Evolutionary conservation across 92 coral and sea anemone genomes (phyloP).

Genomic region (Bergia sp.): DNA sequence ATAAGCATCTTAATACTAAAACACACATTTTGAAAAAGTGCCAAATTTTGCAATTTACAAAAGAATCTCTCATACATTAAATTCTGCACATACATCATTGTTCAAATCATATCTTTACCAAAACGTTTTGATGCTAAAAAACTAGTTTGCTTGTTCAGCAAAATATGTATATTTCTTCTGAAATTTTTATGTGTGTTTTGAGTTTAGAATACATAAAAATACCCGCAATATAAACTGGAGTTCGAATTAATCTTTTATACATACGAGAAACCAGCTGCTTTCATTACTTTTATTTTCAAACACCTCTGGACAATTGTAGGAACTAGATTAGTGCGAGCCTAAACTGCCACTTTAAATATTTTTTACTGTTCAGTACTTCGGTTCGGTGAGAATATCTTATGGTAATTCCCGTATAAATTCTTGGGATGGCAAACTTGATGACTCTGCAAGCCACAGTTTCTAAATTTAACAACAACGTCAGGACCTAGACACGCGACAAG

Average conservation of each 20-base stretch:
- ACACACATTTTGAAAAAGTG: not conserved
- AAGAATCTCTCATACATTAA: not conserved
- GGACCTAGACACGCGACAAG: not conserved
- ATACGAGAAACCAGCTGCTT: slow-evolving; percentile 4
- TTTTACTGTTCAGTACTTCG: not conserved
- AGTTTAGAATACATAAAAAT: not conserved
- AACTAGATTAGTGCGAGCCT: not conserved
- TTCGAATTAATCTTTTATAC: not conserved
- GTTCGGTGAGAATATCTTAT: not conserved
- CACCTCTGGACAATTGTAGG: not conserved
- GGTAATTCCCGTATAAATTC: not conserved
- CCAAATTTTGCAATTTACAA: not conserved
- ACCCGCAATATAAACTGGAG: not conserved
- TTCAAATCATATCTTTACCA: too few relatives aligned
- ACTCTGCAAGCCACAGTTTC: not conserved
- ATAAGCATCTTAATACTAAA: too few relatives aligned
- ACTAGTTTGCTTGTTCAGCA: not conserved
- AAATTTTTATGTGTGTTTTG: not conserved
- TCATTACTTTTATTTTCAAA: not conserved
- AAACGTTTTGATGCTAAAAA: not conserved
- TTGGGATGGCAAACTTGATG: not conserved
- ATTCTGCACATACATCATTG: too few relatives aligned
- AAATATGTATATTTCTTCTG: too few relatives aligned
- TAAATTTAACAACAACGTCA: slow-evolving; percentile 31
- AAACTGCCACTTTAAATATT: not conserved